These are phyloP conservation scores for Phaonia tiefii DNA, from an alignment of 2,888 invertebrate genomes.

Conservation along the genomic window DNA sequence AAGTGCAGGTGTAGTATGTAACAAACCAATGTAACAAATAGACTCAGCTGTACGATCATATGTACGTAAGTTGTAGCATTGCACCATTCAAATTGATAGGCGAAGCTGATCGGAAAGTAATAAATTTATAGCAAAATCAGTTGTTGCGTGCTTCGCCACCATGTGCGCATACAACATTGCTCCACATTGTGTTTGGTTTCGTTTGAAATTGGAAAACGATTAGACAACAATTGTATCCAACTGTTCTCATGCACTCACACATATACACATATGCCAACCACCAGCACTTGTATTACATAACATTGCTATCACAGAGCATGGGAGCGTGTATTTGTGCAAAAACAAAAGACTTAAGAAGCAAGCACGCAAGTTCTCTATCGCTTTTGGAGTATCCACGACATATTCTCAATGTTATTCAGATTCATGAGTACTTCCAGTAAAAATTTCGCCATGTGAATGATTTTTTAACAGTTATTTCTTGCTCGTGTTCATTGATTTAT, in stretches of 20 bases:
- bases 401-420: too few relatives aligned
- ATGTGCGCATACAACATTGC: conserved; percentile 29
- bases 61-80: conserved; percentile 45
- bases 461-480: too few relatives aligned
- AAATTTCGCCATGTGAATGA: too few relatives aligned
- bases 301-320: conserved; percentile 6
- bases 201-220: conserved; percentile 52
- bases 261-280: too few relatives aligned
- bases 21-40: conserved; percentile 11
- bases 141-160: too few relatives aligned
- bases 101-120: too few relatives aligned
- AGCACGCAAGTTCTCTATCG: too few relatives aligned
- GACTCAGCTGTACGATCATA: conserved; percentile 22
- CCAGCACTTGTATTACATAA: conserved; percentile 12
- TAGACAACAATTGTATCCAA: conserved; percentile 49
- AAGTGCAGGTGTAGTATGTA: conserved; percentile 65
- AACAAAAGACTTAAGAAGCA: conserved; percentile 54
- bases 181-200: conserved; percentile 49
- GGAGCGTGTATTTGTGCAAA: background rate
- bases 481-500: too few relatives aligned
- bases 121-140: background rate
- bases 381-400: too few relatives aligned
- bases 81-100: background rate
- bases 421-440: too few relatives aligned
- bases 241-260: too few relatives aligned